These are phyloP conservation scores for Ceratina japonica DNA, from an alignment of 1,140 invertebrate species.

Conservation along the genomic window DNA sequence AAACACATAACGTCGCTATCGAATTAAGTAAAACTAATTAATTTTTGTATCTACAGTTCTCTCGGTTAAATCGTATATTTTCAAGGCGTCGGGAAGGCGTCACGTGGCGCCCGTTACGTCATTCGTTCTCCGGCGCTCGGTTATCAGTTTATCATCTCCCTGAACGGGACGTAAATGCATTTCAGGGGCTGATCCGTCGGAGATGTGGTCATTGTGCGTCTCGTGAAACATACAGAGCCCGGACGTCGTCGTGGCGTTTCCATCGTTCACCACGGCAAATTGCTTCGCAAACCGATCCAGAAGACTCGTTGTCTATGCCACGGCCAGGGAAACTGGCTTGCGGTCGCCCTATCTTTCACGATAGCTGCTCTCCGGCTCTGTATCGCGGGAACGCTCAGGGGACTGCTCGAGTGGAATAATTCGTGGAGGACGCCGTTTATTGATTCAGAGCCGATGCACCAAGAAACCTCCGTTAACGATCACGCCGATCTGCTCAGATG, in stretches of 20 bases:
- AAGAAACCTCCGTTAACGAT: slow-evolving; percentile 18
- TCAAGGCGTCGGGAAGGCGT: no score
- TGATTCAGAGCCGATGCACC: slow-evolving; percentile 13
- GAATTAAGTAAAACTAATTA: no score
- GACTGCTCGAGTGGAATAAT: slow-evolving; percentile 31
- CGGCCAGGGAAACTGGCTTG: slow-evolving; percentile 2
- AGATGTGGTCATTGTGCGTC: slow-evolving; percentile 9
- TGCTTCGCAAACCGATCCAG: slow-evolving; percentile 43
- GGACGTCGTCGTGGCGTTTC: not conserved
- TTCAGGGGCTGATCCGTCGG: not conserved
- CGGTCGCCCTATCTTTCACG: slow-evolving; percentile 18
- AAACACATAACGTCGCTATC: no score
- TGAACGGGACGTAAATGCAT: slow-evolving; percentile 36
- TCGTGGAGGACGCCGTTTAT: slow-evolving; percentile 20
- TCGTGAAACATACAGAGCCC: not conserved
- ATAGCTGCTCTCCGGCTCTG: not conserved
- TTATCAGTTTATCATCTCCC: slow-evolving; percentile 57
- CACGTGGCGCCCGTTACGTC: slow-evolving; percentile 43
- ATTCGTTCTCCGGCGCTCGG: not conserved
- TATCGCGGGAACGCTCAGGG: slow-evolving; percentile 7
- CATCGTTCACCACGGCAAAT: slow-evolving; percentile 15
- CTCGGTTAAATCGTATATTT: no score
- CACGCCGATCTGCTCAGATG: not conserved
- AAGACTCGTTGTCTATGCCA: not conserved
- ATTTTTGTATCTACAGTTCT: no score